Evolutionary conservation across 2,113 vertebrate genomes (phyloP).

Genomic region (Prunella fulvescens): DNA sequence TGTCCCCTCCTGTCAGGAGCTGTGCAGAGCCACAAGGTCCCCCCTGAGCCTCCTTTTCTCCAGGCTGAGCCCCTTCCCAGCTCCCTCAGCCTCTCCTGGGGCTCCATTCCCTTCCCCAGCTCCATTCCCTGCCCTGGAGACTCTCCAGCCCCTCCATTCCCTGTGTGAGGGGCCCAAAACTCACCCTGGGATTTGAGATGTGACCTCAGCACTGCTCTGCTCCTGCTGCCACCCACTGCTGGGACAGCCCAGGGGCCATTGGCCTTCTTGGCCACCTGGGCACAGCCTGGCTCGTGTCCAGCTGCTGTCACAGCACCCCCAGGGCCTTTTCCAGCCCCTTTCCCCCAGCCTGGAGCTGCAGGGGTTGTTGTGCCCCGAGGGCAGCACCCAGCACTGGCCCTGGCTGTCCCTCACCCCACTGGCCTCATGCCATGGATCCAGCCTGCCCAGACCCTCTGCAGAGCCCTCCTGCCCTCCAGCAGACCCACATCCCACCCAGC

Average conservation of each 20-base stretch:
- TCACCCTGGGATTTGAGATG: not conserved
- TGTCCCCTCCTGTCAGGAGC: not conserved
- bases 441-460: not conserved
- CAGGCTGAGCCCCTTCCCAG: not conserved
- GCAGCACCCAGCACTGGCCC: not conserved
- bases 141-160: not conserved
- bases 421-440: not conserved
- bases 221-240: not conserved
- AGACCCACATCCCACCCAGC: not conserved
- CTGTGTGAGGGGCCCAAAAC: too few relatives aligned
- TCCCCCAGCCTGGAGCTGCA: not conserved
- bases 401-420: not conserved
- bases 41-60: not conserved
- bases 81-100: not conserved
- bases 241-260: not conserved
- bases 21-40: not conserved
- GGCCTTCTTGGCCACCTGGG: not conserved
- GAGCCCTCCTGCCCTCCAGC: not conserved
- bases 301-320: not conserved
- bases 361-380: not conserved
- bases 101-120: not conserved
- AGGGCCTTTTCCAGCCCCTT: not conserved
- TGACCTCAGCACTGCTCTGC: not conserved
- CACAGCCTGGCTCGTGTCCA: not conserved
- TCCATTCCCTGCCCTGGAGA: rapidly evolving